A percentile compares a stretch with the other conserved stretches of the same genome.
phyloP scores from a whole-genome alignment of 2,113 vertebrate species.

The Megaleporinus macrocephalus region DNA sequence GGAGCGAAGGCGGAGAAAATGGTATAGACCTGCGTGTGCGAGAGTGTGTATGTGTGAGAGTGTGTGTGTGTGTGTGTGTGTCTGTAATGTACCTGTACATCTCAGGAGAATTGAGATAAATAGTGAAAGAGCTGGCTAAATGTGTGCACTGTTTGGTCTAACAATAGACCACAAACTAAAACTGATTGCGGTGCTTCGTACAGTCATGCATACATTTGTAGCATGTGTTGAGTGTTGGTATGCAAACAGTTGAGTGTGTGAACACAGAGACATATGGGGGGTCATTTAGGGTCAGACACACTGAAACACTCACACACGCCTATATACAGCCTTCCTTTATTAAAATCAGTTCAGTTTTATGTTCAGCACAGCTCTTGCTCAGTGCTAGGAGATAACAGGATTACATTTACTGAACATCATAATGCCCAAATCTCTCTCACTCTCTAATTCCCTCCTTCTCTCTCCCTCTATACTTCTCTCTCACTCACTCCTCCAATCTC shows the following conservation, averaged over 20 bases:
- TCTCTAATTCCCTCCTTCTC: no score
- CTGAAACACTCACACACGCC: no score
- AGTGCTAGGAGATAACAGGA: background rate
- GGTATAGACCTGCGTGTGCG: conserved; percentile 3
- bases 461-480: no score
- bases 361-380: background rate
- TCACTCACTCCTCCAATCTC: background rate
- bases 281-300: no score
- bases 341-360: conserved; percentile 4
- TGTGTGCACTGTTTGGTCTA: conserved; percentile 36
- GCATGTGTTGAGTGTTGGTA: no score
- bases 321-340: background rate
- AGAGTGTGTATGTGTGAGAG: conserved; percentile 32
- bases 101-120: conserved; percentile 47
- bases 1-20: conserved; percentile 17
- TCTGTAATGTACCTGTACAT: conserved; percentile 31
- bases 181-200: background rate
- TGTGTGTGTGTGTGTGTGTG: conserved; percentile 31
- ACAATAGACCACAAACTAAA: conserved; percentile 17
- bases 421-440: background rate
- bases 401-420: conserved; percentile 19
- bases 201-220: background rate
- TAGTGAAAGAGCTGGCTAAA: conserved; percentile 36
- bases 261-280: no score
- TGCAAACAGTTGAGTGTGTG: no score